Evolutionary conservation across 2,888 invertebrate species (phyloP), one percentile per base, ranked within the genome.

Genomic region (Limnephilus auricula): DNA sequence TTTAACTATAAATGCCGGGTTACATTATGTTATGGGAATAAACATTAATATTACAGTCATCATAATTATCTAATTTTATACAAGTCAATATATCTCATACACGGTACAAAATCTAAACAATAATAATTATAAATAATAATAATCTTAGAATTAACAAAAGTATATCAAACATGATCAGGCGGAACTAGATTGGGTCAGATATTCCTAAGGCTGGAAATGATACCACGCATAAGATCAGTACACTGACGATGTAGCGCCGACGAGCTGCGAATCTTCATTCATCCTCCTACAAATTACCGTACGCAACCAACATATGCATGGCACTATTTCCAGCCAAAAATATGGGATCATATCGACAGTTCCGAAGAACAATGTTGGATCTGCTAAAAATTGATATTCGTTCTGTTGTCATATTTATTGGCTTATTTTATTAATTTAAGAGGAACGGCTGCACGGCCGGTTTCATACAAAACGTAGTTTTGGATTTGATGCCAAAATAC

Each of bases 1-100:
- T n/a, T 37, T 84, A 87, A 87, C 78, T 87, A 87, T 87, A 87
- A 87, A 87, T 87, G 87, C 87, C 87, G 34, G 79, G 88, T 79
- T 88, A 88, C 85, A 85, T 15, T 82, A 15, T 82, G 18, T 82
- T 82, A 85, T 50, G 18, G 45, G 31, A 85, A 85, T 85, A 40
- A 85, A 45, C n/a, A 85, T 30, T 85, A 85, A 45, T 32, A 82
- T 32, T 82, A 82, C 31, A 82, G 65, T 32, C 32, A 82, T 82
- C 32, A 82, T 34, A 82, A 82, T 32, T 34, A 13, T 15, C 31
- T 82, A 15, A 82, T 82, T 32, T 82, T 32, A 82, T 34, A 82
- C 32, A 82, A 82, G 80, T 82, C 80, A 32, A 32, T 82, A 82
- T 82, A 82, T 82, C 80, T 82, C 32, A 82, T 82, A 31, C 18